Base-by-base conservation (phyloP, 37 sponge, comb jelly and placozoan species). In the Theonella swinhoei region DNA sequence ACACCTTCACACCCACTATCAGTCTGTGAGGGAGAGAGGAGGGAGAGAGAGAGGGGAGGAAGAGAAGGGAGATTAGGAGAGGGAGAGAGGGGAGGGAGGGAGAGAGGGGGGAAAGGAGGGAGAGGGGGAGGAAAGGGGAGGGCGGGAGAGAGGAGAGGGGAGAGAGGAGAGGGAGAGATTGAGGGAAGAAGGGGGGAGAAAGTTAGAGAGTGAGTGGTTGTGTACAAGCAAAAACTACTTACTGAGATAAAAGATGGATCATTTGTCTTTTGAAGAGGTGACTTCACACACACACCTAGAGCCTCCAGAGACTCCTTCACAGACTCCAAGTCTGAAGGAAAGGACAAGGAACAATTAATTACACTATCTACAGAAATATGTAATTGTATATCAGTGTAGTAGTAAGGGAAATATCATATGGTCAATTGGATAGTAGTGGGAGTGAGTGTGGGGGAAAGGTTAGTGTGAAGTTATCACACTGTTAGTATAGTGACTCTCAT, bases 231-330 rank as follows among this genome's bases (percentile, higher is more conserved):
- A n/a, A n/a, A n/a, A n/a, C n/a, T n/a, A n/a, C n/a, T n/a, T n/a
- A n/a, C n/a, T 22, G 0, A 2, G 36, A 31, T 47, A 47, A 47
- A 7, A 7, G 54, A 47, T 7, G 11, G 54, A 14, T 47, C 14
- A 14, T 47, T 47, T 47, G 14, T 7, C 14, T 47, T 47, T 14
- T 47, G 54, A 17, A 40, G 4, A 17, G 85, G 65, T 3, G 84
- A 86, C 80, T 74, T 76, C 4, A 88, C 83, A 42, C 60, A 82
- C 24, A 88, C 38, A 39, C 77, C 81, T 78, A 88, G 41, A 2
- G 78, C 77, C 30, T 88, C 88, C 43, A 88, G 75, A 22, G 64
- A 67, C 64, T 88, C 88, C 25, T 40, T 59, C 11, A 88, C 77
- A 4, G 9, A 23, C 1, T 82, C 88, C 33, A 88, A 39, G 23